phyloP scores from a whole-genome alignment of 1,140 invertebrate species.

The Anadara kagoshimensis region DNA sequence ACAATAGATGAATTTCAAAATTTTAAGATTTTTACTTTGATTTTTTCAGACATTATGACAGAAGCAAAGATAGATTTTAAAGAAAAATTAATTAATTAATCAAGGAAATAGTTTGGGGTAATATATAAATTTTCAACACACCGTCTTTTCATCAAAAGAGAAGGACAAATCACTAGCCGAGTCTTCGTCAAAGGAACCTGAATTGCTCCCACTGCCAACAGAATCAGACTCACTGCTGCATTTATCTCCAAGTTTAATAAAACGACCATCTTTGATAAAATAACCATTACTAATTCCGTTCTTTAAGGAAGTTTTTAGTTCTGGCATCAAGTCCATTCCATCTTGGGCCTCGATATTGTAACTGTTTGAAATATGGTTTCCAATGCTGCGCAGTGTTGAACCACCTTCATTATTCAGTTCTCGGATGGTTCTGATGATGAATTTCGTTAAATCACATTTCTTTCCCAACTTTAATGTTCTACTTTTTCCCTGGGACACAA shows the following conservation, averaged over 20 bases:
- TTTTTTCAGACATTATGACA: no score
- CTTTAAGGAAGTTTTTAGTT: conserved; percentile 84
- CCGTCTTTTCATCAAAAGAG: conserved; percentile 51
- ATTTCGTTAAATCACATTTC: conserved; percentile 85
- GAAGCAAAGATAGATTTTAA: no score
- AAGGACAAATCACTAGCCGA: conserved; percentile 52
- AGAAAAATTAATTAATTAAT: no score
- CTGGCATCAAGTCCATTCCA: conserved; percentile 80
- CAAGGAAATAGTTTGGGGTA: no score
- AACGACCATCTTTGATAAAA: conserved; percentile 84
- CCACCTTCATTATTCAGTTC: conserved; percentile 89
- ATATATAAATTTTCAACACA: neutral
- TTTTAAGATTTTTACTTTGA: no score
- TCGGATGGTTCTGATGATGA: conserved; percentile 84
- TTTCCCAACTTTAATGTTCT: conserved; percentile 79
- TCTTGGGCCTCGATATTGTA: conserved; percentile 81
- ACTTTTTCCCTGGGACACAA: conserved; percentile 79
- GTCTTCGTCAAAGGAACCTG: conserved; percentile 49
- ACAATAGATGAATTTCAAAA: no score
- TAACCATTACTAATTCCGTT: conserved; percentile 84
- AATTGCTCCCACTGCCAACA: conserved; percentile 42
- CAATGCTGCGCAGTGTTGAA: conserved; percentile 86
- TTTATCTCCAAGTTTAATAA: conserved; percentile 76
- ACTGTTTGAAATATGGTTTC: conserved; percentile 86
- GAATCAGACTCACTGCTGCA: conserved; percentile 35